phyloP scores from a whole-genome alignment of 1,140 invertebrate genomes.

The Tetragnatha versicolor region DNA sequence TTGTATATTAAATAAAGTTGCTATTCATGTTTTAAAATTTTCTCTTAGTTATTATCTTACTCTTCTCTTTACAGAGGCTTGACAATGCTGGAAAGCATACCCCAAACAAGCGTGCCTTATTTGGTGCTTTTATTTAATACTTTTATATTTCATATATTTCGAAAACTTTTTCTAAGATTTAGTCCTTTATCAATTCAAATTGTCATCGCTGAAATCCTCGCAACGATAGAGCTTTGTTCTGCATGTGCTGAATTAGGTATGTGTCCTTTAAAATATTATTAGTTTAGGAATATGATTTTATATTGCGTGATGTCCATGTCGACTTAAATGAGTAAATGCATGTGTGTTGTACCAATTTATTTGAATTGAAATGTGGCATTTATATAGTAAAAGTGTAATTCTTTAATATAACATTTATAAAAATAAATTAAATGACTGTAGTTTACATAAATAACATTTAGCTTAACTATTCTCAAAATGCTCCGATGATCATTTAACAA shows the following conservation, averaged over 20 bases:
- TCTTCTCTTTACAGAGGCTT: too few relatives aligned
- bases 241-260: constrained; percentile 60
- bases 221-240: constrained; percentile 59
- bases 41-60: too few relatives aligned
- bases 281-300: not conserved
- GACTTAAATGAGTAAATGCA: not conserved
- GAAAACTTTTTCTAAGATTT: constrained; percentile 39
- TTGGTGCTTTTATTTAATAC: constrained; percentile 54
- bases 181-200: constrained; percentile 24
- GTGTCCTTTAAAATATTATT: not conserved
- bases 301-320: not conserved
- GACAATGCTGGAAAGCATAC: constrained; percentile 60
- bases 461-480: too few relatives aligned
- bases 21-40: too few relatives aligned
- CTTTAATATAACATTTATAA: not conserved
- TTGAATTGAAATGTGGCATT: not conserved
- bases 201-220: constrained; percentile 57
- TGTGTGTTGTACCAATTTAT: not conserved
- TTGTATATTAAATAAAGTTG: too few relatives aligned
- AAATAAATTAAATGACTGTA: not conserved
- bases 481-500: too few relatives aligned
- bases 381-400: not conserved
- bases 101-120: constrained; percentile 54
- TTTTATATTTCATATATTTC: constrained; percentile 46
- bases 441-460: too few relatives aligned